Evolutionary conservation across 2,113 vertebrate species (phyloP).

Genomic region (Saccopteryx bilineata): DNA sequence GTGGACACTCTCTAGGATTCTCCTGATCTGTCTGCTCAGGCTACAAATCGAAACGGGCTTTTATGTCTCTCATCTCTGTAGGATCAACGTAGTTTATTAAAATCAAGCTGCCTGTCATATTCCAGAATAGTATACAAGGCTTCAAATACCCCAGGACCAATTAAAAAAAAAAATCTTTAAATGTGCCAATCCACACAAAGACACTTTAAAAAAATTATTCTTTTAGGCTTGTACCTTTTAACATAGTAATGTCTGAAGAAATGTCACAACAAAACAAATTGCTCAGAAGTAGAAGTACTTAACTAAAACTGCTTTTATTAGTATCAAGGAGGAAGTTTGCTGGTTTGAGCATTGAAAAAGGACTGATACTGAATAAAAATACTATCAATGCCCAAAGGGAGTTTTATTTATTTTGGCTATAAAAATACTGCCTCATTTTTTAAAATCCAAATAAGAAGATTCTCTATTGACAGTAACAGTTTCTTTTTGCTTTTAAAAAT

Average conservation of each 20-base stretch:
- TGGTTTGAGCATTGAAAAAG: constrained; percentile 25
- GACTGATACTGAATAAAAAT: constrained; percentile 53
- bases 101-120: constrained; percentile 58
- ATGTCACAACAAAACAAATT: constrained; percentile 72
- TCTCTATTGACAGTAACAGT: neutral
- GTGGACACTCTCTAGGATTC: neutral
- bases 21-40: neutral
- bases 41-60: constrained; percentile 25
- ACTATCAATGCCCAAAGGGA: neutral
- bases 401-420: neutral
- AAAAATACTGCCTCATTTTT: constrained; percentile 4
- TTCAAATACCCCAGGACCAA: constrained; percentile 69
- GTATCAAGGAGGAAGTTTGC: constrained; percentile 17
- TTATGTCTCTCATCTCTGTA: constrained; percentile 26
- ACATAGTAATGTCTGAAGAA: constrained; percentile 68
- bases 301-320: constrained; percentile 63
- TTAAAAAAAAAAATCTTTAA: constrained; percentile 36
- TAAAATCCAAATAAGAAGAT: constrained; percentile 57
- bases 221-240: constrained; percentile 62
- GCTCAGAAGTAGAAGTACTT: constrained; percentile 61
- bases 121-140: neutral
- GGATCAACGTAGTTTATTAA: constrained; percentile 71
- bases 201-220: constrained; percentile 19
- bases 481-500: constrained; percentile 18
- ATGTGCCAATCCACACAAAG: constrained; percentile 67